Conservation (phyloP, 1,140 invertebrate genomes). For the Cephus cinctus region DNA sequence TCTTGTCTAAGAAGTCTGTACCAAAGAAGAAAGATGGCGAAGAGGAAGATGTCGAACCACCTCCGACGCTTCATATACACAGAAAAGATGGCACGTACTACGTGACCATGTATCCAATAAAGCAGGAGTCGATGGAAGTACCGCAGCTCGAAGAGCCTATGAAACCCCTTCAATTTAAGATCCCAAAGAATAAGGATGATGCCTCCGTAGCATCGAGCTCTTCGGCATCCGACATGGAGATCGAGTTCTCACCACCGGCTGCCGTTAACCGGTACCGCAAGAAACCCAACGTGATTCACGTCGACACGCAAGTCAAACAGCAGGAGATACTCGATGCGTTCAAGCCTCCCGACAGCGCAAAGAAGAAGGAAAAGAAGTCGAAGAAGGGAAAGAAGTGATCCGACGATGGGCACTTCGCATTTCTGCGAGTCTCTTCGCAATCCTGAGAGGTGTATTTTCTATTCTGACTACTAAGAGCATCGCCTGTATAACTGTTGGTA, state of each 20-base stretch:
- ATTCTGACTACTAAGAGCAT: no score
- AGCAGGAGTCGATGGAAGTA: slow-evolving; percentile 20
- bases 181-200: slow-evolving; percentile 40
- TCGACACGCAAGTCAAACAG: slow-evolving; percentile 48
- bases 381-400: slow-evolving; percentile 16
- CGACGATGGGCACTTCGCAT: not conserved
- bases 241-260: slow-evolving; percentile 50
- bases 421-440: no score
- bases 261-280: slow-evolving; percentile 38
- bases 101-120: slow-evolving; percentile 49
- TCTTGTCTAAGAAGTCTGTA: slow-evolving; percentile 16
- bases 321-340: slow-evolving; percentile 45
- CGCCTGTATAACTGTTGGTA: no score
- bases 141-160: slow-evolving; percentile 33
- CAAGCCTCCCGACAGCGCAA: slow-evolving; percentile 14
- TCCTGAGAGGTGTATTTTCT: no score
- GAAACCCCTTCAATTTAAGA: slow-evolving; percentile 51
- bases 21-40: slow-evolving; percentile 16
- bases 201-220: slow-evolving; percentile 36
- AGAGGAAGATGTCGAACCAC: slow-evolving; percentile 28
- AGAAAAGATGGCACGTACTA: slow-evolving; percentile 49
- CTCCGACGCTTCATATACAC: slow-evolving; percentile 42
- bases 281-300: slow-evolving; percentile 49
- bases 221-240: slow-evolving; percentile 51
- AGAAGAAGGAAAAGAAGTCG: slow-evolving; percentile 17